Percentiles rank a stretch among this genome's conserved stretches.
phyloP scores from a whole-genome alignment of 2,888 invertebrate species.

The Saturnia japonica region DNA sequence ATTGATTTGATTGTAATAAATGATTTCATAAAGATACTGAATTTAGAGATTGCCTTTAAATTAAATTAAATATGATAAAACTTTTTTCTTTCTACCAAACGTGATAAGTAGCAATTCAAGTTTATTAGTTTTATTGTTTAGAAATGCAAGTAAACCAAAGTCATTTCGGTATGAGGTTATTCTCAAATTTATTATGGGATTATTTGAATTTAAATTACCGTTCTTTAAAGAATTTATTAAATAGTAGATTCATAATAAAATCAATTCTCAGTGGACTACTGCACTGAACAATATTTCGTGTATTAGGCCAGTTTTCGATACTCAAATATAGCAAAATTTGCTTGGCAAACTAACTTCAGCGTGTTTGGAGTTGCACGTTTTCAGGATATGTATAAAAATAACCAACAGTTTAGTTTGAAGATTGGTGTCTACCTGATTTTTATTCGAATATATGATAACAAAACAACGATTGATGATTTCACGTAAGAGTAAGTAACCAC shows the following conservation, averaged over 20 bases:
- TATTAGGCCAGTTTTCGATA: background rate
- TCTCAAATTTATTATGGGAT: too few relatives aligned
- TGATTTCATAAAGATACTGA: background rate
- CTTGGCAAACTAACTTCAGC: background rate
- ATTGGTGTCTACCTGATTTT: background rate
- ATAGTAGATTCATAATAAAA: too few relatives aligned
- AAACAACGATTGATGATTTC: background rate
- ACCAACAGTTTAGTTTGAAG: background rate
- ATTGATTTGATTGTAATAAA: background rate
- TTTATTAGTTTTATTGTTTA: background rate
- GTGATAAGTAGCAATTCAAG: background rate
- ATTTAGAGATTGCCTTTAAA: background rate
- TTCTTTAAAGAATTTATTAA: too few relatives aligned
- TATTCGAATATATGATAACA: background rate
- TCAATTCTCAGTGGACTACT: too few relatives aligned
- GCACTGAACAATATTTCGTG: too few relatives aligned
- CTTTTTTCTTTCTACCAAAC: background rate
- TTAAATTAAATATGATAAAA: background rate
- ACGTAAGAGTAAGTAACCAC: background rate
- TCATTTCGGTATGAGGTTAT: too few relatives aligned
- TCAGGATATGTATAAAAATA: background rate
- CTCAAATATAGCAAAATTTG: background rate
- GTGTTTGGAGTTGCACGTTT: background rate
- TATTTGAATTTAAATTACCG: too few relatives aligned
- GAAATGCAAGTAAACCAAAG: too few relatives aligned